These are phyloP conservation scores for Xenopus laevis DNA, from an alignment of 2,113 vertebrate genomes.

Conservation along the genomic window DNA sequence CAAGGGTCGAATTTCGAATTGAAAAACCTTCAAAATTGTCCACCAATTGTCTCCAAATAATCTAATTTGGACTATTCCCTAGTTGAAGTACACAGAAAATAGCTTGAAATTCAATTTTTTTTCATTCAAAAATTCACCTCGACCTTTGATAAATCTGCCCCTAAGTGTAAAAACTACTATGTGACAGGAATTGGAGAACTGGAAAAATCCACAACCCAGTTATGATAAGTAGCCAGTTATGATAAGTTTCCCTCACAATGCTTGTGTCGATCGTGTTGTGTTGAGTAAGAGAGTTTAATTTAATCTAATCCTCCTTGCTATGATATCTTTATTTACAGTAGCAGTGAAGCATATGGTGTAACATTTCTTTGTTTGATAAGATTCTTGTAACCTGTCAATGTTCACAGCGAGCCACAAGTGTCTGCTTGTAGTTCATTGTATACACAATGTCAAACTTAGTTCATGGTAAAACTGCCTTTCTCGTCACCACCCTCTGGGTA, in stretches of 20 bases:
- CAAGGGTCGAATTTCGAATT: no score
- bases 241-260: not conserved
- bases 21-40: no score
- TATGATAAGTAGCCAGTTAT: not conserved
- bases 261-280: not conserved
- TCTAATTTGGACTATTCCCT: no score
- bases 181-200: no score
- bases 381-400: conserved; percentile 60
- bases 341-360: conserved; percentile 48
- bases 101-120: no score
- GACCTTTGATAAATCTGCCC: no score
- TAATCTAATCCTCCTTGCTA: conserved; percentile 56
- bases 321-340: conserved; percentile 61
- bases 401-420: conserved; percentile 47
- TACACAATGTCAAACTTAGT: conserved; percentile 41
- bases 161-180: no score
- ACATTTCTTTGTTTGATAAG: conserved; percentile 55
- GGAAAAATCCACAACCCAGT: not conserved
- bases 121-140: no score
- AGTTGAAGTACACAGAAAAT: no score
- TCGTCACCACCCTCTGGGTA: conserved; percentile 14
- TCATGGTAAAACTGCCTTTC: conserved; percentile 2
- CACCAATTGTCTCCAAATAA: no score
- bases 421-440: conserved; percentile 26
- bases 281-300: conserved; percentile 55